Evolutionary conservation across 64 coral and sea anemone species (phyloP), one percentile per base, ranked within the genome.

Genomic region (Dendrophyllia cribrosa): DNA sequence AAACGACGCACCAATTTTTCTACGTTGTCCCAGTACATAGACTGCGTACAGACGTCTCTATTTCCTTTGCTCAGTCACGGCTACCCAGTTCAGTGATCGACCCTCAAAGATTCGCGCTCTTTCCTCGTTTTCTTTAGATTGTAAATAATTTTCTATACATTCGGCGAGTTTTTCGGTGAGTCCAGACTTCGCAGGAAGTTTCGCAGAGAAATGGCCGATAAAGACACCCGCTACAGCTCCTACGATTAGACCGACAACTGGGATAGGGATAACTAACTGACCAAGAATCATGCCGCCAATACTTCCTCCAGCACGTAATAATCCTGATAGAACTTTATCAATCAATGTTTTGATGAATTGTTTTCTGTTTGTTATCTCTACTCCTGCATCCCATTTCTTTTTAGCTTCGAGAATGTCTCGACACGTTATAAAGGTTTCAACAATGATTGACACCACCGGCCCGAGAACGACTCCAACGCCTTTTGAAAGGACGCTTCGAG

Each of bases 341-440:
- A 63, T 59, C 4, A 88, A 71, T 59, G 44, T 70, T 21, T 88
- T 76, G 70, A 88, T 88, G n/a, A 75, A 88, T 62, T 88, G 71
- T 43, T 24, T n/a, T 75, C 71, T 88, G 68, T 56, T 51, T 59
- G 26, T 75, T 13, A 76, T 88, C 3, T 11, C n/a, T 10, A 86
- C n/a, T 55, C 66, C 61, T 9, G 44, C 47, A 9, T 76, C 17
- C 86, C 86, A 88, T 22, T 88, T 88, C 26, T 75, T 3, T 59
- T 62, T 75, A n/a, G 86, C 70, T 17, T 43, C 11, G 6, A 12
- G 45, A 75, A 88, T 88, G 49, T 70, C 58, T 1, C 15, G 3
- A 43, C 15, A 58, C 2, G 76, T 52, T 13, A 60, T 3, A 43
- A 21, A 16, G 26, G 9, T 34, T 26, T 79, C 76, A 16, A 15